Evolutionary conservation across 30 jellyfish, hydroid and myxozoan species (phyloP), one percentile per base, ranked within the genome.

Genomic region (Chrysaora quinquecirrha): DNA sequence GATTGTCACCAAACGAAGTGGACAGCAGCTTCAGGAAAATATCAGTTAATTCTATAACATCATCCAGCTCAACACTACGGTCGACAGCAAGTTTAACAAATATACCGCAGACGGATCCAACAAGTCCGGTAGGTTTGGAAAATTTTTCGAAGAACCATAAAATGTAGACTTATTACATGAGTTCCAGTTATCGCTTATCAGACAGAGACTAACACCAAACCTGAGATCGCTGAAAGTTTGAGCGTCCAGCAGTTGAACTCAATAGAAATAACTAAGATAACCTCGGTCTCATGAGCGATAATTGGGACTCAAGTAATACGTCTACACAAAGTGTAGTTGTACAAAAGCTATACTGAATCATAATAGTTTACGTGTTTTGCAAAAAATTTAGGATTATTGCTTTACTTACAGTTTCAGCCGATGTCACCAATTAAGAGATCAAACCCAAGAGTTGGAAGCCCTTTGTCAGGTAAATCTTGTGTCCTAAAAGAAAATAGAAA

Each of bases 61-160:
- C 93, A 12, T 84, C 96, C 2, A 35, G 67, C 24, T 84, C 95
- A 29, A 85, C 96, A 19, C 64, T 90, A 33, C 30, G 89, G 18
- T 90, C 97, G 1, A 60, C 97, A 46, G 50, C 91, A 6, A 90
- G 97, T 64, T 54, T 90, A 30, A 89, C 96, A 2, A 73, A 67
- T 83, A 89, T 69, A 69, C 48, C 93, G 24, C 86, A 77, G 30
- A 34, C 29, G 50, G 95, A 84, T 33, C 77, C 80, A 34, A 64
- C 83, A 22, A 84, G 87, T 30, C 95, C 95, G 34, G 95, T 84
- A 48, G 61, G 95, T 84, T 18, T n/a, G n/a, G n/a, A n/a, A n/a
- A n/a, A n/a, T n/a, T 35, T 19, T 3, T 52, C 68, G 19, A 19
- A 52, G 25, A 20, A 4, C 2, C 29, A 52, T 7, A 52, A 19